Percentiles rank a stretch among this genome's conserved stretches.
Evolutionary conservation across 2,888 invertebrate species (phyloP).

Genomic region (Melinaea marsaeus): DNA sequence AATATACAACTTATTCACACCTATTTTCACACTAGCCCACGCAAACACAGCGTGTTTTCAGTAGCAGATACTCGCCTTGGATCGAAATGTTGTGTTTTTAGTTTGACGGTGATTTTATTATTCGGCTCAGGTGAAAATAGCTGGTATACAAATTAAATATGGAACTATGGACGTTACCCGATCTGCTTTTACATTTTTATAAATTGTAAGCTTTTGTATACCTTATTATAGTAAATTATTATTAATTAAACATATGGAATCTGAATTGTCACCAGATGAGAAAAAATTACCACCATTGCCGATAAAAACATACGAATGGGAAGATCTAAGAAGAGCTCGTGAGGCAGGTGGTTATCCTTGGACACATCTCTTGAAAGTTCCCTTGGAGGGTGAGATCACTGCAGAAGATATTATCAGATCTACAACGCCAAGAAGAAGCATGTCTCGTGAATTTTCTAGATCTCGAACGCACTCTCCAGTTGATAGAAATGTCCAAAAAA

Average conservation of each 20-base stretch:
- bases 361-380: slow-evolving; percentile 85
- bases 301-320: slow-evolving; percentile 88
- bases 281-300: slow-evolving; percentile 81
- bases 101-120: slow-evolving; percentile 62
- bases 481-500: slow-evolving; percentile 59
- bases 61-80: slow-evolving; percentile 68
- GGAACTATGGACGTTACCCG: slow-evolving; percentile 37
- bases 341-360: slow-evolving; percentile 87
- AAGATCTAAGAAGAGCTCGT: slow-evolving; percentile 84
- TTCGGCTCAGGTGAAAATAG: slow-evolving; percentile 55
- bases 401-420: slow-evolving; percentile 72
- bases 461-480: slow-evolving; percentile 68
- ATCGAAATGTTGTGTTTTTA: slow-evolving; percentile 75
- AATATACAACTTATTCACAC: slow-evolving; percentile 74
- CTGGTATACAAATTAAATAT: slow-evolving; percentile 31
- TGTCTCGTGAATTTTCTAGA: slow-evolving; percentile 69
- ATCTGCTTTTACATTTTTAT: slow-evolving; percentile 30
- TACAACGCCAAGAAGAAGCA: slow-evolving; percentile 67
- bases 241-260: slow-evolving; percentile 72
- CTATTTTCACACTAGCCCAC: slow-evolving; percentile 76
- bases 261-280: slow-evolving; percentile 75
- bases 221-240: slow-evolving; percentile 13
- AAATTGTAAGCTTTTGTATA: slow-evolving; percentile 8
- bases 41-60: slow-evolving; percentile 73
- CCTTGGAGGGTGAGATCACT: slow-evolving; percentile 72